These are phyloP conservation scores for Drosophila kuntzei DNA, from an alignment of 2,888 invertebrate genomes.

Conservation along the genomic window DNA sequence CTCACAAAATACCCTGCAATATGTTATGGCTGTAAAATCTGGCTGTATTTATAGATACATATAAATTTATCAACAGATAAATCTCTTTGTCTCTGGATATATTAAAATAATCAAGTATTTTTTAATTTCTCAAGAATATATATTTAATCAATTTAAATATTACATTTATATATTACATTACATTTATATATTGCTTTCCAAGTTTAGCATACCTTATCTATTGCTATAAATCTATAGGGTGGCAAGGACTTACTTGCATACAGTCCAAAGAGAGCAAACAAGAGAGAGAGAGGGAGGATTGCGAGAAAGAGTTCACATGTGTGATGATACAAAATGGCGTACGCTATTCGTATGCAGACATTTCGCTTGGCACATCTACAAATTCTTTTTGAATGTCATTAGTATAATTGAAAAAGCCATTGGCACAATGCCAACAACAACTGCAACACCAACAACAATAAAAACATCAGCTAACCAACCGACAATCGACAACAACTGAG, in stretches of 20 bases:
- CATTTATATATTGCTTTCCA: no score
- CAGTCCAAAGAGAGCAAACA: constrained; percentile 1
- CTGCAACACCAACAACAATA: constrained; percentile 36
- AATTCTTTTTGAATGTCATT: constrained; percentile 81
- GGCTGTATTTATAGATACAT: no score
- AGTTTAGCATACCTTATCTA: neutral
- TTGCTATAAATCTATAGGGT: constrained; percentile 13
- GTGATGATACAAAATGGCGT: constrained; percentile 65
- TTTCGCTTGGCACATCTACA: constrained; percentile 74
- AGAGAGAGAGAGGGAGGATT: neutral
- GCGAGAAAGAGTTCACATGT: constrained; percentile 46
- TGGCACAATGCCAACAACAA: constrained; percentile 72
- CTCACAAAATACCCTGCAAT: constrained; percentile 32
- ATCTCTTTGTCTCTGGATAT: neutral
- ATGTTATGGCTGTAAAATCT: no score
- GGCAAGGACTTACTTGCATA: constrained; percentile 22
- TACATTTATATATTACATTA: no score
- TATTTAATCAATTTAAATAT: no score
- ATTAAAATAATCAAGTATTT: neutral
- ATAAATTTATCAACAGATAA: neutral
- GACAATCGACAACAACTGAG: constrained; percentile 52
- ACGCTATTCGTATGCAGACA: constrained; percentile 61
- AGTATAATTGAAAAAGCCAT: constrained; percentile 80
- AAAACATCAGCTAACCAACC: constrained; percentile 41
- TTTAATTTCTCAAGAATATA: neutral